A percentile compares a stretch with the other conserved stretches of the same genome.
These are phyloP conservation scores for Periplaneta americana DNA, from an alignment of 1,140 invertebrate species.

Conservation along the genomic window DNA sequence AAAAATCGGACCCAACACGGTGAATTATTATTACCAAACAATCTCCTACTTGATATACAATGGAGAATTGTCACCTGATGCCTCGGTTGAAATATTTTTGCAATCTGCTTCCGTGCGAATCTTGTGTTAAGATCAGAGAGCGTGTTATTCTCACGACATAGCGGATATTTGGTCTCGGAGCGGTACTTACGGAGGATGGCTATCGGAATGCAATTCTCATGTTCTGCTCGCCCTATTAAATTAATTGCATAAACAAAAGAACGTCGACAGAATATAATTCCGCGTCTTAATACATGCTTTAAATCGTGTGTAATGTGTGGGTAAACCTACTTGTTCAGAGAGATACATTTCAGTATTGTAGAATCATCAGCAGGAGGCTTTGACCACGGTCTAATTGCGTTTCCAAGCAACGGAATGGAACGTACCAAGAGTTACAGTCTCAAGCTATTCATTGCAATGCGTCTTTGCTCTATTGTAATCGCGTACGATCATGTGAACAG, in stretches of 20 bases:
- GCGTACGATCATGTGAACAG: no score
- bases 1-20: no score
- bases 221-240: neutral
- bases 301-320: neutral
- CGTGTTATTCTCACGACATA: neutral
- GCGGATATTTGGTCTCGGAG: neutral
- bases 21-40: no score
- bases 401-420: neutral
- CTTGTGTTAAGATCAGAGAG: no score
- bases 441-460: neutral
- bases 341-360: neutral
- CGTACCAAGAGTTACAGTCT: neutral
- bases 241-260: neutral
- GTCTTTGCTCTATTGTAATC: no score
- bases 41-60: no score
- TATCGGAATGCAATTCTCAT: neutral
- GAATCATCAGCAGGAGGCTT: no score
- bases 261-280: neutral
- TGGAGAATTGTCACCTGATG: no score
- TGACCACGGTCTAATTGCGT: neutral
- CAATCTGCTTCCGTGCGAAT: neutral
- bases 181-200: neutral
- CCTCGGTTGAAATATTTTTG: neutral
- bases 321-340: neutral
- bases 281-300: neutral